These are phyloP conservation scores for Strongylocentrotus purpuratus DNA, from an alignment of 35 echinoderm and acorn worm genomes.

Conservation along the genomic window DNA sequence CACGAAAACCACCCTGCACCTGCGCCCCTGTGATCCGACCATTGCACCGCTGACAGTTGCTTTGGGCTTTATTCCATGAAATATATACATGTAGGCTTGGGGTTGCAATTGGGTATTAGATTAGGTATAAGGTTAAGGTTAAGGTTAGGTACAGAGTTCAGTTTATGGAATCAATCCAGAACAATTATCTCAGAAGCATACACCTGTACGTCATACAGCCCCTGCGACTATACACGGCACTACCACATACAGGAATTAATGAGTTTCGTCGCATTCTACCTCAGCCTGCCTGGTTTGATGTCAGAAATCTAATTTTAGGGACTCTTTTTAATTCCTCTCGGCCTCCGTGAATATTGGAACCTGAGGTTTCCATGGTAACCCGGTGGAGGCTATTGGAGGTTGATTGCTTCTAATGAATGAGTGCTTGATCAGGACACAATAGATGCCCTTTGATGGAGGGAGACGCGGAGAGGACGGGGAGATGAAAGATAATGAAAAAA, in stretches of 20 bases:
- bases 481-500: slow-evolving; percentile 14
- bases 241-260: neutral
- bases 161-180: no score
- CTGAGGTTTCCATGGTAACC: slow-evolving; percentile 30
- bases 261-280: neutral
- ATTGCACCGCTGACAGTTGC: no score
- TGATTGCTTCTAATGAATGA: slow-evolving; percentile 29
- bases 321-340: slow-evolving; percentile 33
- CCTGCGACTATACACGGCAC: neutral
- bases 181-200: no score
- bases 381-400: neutral
- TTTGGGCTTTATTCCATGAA: no score
- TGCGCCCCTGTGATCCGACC: no score
- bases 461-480: neutral
- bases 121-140: no score
- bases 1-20: neutral
- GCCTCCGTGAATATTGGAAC: slow-evolving; percentile 24
- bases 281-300: neutral
- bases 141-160: no score
- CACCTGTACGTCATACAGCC: no score
- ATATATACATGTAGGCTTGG: no score
- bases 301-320: slow-evolving; percentile 20
- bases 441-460: neutral
- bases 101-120: no score
- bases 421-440: slow-evolving; percentile 15